Conservation (phyloP, 2,888 invertebrate genomes). For the Eristalinus aeneus region DNA sequence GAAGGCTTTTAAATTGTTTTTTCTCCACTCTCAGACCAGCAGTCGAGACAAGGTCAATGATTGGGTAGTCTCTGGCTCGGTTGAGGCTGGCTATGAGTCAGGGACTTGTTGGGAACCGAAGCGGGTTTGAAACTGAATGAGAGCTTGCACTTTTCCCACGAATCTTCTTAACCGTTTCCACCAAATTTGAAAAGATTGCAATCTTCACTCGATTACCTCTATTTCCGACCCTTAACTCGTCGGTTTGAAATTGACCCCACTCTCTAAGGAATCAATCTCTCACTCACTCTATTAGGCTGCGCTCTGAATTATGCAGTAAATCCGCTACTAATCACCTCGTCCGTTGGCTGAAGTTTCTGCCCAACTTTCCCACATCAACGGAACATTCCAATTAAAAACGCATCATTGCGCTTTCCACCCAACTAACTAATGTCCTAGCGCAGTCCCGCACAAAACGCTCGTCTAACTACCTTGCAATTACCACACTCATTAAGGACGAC, state of each 20-base stretch:
- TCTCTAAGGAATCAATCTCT: background rate
- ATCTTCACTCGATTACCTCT: background rate
- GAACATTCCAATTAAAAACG: slow-evolving; percentile 55
- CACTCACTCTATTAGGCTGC: background rate
- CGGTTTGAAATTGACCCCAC: background rate
- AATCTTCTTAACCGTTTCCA: no score
- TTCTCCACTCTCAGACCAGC: background rate
- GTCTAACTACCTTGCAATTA: slow-evolving; percentile 58
- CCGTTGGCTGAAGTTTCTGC: background rate
- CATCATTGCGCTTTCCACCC: slow-evolving; percentile 34
- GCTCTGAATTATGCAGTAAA: background rate
- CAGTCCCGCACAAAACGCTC: slow-evolving; percentile 10
- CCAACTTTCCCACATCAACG: slow-evolving; percentile 11
- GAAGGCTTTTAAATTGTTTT: background rate
- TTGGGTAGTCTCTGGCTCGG: background rate
- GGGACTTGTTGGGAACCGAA: background rate
- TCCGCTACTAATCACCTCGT: background rate
- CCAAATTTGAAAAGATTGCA: background rate
- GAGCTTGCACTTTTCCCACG: no score
- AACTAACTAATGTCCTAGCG: background rate
- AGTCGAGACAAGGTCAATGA: background rate
- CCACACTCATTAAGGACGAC: slow-evolving; percentile 56
- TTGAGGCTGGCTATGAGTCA: background rate
- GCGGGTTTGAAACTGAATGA: no score
- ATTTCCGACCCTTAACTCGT: background rate